These are phyloP conservation scores for Rhinopithecus roxellana DNA, from an alignment of 2,113 vertebrate genomes.

Conservation along the genomic window DNA sequence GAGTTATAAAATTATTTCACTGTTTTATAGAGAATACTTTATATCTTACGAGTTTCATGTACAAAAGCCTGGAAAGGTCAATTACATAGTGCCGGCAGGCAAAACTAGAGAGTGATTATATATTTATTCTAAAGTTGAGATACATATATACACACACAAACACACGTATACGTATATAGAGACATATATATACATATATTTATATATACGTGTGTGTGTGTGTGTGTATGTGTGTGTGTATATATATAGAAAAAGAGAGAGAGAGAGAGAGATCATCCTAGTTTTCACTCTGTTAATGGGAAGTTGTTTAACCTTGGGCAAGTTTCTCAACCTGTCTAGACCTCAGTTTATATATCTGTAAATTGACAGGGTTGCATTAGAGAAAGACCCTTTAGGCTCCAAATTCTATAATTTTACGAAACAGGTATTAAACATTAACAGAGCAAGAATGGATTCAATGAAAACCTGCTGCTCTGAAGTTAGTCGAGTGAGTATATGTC, in stretches of 20 bases:
- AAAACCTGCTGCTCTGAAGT: not conserved
- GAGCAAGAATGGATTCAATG: not conserved
- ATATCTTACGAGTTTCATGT: not conserved
- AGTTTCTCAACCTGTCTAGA: not conserved
- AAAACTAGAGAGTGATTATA: not conserved
- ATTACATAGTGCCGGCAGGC: not conserved
- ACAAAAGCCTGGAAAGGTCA: not conserved
- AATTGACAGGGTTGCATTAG: not conserved
- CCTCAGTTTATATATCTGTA: not conserved
- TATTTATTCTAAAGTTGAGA: not conserved
- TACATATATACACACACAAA: no score
- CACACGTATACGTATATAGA: no score
- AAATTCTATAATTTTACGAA: constrained; percentile 13
- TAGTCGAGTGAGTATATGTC: not conserved
- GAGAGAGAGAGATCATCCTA: not conserved
- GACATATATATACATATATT: no score
- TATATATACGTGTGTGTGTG: no score
- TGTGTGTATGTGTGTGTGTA: rapidly evolving
- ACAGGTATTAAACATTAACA: not conserved
- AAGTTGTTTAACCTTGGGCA: not conserved
- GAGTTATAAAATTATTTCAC: not conserved
- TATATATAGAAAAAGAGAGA: rapidly evolving
- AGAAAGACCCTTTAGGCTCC: not conserved
- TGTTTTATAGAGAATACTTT: not conserved
- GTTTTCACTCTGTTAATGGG: not conserved